Evolutionary conservation across 2,888 invertebrate species (phyloP), one percentile per base, ranked within the genome.

Genomic region (Amphipoea lucens): DNA sequence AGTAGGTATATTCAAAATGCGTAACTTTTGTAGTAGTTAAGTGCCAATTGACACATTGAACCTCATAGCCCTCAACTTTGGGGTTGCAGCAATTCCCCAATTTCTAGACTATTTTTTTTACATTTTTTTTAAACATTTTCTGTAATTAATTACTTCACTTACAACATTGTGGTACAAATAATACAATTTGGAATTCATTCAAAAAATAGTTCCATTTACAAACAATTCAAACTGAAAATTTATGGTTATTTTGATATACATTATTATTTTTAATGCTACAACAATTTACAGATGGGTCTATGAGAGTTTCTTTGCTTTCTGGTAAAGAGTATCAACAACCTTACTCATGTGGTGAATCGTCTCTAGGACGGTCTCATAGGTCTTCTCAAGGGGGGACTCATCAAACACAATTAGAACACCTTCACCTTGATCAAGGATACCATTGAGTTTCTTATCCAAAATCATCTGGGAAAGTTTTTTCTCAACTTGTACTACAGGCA

Each of bases 401-500:
- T 99, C 99, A 95, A 99, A 99, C 65, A 99, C 99, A 92, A 99
- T 99, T 85, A 99, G 97, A 75, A 99, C 99, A 83, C 99, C 99
- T 95, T 99, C 99, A 82, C 99, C 99, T 97, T 99, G 99, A 97
- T 99, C 99, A 89, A 99, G 97, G 90, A 99, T 99, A 42, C 99
- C 99, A 96, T 98, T 98, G 90, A 99, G 98, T 96, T 99, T 99
- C 93, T 99, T 99, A 96, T 99, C 99, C 94, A 99, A 97, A 94
- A 99, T 99, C 99, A 99, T 99, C 96, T 99, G 99, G 73, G 99
- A 99, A 81, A 99, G 97, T 96, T 99, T 99, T 97, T 99, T 99
- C 96, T 99, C 99, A 75, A 99, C 99, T 97, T 98, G 98, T 97
- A 97, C 94, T 79, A 99, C 98, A 20, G 99, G 98, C 83, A 99